Percentiles rank a stretch among this genome's conserved stretches.
Evolutionary conservation across 2,888 invertebrate genomes (phyloP).

Genomic region (Ophioninae sp.): DNA sequence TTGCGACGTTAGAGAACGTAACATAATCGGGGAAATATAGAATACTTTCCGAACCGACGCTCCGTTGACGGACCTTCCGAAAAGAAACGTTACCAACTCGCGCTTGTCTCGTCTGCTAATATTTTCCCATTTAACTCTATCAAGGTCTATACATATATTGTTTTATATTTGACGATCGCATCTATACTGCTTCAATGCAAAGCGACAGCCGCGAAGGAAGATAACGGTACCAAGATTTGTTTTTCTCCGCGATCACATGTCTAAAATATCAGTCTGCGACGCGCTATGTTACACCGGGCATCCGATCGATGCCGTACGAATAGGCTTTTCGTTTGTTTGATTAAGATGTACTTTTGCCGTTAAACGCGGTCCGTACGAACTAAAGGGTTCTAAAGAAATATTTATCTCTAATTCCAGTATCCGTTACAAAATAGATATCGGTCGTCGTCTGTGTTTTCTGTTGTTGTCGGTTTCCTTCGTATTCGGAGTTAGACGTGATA

Average conservation of each 20-base stretch:
- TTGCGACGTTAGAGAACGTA: conserved; percentile 34
- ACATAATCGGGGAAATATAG: conserved; percentile 7
- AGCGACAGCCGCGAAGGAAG: conserved; percentile 46
- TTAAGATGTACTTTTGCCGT: conserved; percentile 17
- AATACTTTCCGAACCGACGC: conserved; percentile 30
- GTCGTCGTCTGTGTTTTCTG: conserved; percentile 22
- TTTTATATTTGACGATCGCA: conserved; percentile 48
- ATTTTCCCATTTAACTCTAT: conserved; percentile 44
- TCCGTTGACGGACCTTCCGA: conserved; percentile 21
- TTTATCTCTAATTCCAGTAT: conserved; percentile 50
- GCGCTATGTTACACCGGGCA: conserved; percentile 29
- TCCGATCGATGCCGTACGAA: conserved; percentile 44
- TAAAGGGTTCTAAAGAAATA: conserved; percentile 54
- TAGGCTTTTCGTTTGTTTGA: conserved; percentile 20
- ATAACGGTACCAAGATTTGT: conserved; percentile 15
- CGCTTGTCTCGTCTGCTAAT: conserved; percentile 35
- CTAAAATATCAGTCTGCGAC: conserved; percentile 35
- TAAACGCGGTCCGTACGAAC: conserved; percentile 39
- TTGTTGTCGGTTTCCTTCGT: conserved; percentile 14
- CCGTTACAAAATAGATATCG: conserved; percentile 60
- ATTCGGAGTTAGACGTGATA: conserved; percentile 48
- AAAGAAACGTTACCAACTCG: conserved; percentile 7
- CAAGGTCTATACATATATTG: conserved; percentile 54
- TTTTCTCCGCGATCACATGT: conserved; percentile 25
- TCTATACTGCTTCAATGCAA: conserved; percentile 48